These are phyloP conservation scores for Phylloscopus whistleri DNA, from an alignment of 2,113 vertebrate species.

Conservation along the genomic window DNA sequence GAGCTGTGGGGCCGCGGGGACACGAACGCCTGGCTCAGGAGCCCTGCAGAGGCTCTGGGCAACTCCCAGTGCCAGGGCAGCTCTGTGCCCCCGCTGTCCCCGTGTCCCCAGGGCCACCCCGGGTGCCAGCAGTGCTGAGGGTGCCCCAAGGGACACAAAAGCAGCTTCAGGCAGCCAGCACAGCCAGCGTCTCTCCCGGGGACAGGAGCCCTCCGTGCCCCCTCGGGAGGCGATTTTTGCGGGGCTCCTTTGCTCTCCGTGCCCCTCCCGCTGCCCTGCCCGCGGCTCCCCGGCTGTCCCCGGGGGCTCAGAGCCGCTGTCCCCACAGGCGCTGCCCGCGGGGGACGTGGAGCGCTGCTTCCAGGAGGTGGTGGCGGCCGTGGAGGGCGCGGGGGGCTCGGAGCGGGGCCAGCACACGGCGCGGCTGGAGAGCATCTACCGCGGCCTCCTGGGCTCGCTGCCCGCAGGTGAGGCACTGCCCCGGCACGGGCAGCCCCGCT, in stretches of 20 bases:
- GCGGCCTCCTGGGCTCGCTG: slow-evolving; percentile 58
- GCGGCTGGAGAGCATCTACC: slow-evolving; percentile 78
- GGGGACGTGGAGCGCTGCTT: slow-evolving; percentile 78
- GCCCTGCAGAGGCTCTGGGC: background rate
- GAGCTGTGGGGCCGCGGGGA: background rate
- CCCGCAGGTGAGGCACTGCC: slow-evolving; percentile 51
- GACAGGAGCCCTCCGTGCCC: too few relatives aligned
- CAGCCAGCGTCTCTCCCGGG: background rate
- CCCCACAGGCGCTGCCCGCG: slow-evolving; percentile 71
- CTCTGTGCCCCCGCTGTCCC: background rate
- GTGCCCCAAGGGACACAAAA: background rate
- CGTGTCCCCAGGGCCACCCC: background rate
- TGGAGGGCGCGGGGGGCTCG: slow-evolving; percentile 65
- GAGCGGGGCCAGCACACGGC: slow-evolving; percentile 51
- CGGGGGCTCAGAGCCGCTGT: background rate
- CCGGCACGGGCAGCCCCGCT: background rate
- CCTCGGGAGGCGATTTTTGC: background rate
- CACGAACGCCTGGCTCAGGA: background rate
- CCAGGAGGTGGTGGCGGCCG: slow-evolving; percentile 77
- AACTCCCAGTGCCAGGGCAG: background rate
- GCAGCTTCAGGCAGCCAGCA: background rate
- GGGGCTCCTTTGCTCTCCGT: background rate
- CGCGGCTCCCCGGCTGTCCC: slow-evolving; percentile 50
- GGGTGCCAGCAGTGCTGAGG: background rate
- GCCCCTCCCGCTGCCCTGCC: accelerated